Percentiles rank a stretch among this genome's conserved stretches.
These are phyloP conservation scores for Limnothrissa miodon DNA, from an alignment of 2,113 vertebrate genomes.

Conservation along the genomic window DNA sequence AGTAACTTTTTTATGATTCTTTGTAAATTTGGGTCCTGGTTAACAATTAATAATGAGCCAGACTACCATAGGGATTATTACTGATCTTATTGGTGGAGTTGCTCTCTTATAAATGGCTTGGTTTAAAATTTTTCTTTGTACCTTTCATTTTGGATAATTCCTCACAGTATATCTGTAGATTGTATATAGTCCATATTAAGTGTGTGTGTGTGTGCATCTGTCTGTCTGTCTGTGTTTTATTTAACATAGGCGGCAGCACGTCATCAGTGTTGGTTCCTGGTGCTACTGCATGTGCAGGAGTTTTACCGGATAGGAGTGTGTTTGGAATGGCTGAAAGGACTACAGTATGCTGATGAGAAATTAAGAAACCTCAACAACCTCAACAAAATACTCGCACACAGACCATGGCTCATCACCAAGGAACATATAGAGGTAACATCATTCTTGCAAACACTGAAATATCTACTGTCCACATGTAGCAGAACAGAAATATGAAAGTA, in stretches of 20 bases:
- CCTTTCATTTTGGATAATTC: background rate
- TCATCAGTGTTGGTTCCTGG: constrained; percentile 82
- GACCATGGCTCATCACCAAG: constrained; percentile 83
- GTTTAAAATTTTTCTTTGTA: background rate
- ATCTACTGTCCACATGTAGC: background rate
- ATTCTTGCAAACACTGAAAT: background rate
- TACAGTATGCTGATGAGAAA: constrained; percentile 79
- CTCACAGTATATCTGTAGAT: background rate
- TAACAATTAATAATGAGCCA: background rate
- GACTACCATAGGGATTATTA: background rate
- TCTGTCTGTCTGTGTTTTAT: background rate
- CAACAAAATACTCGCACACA: constrained; percentile 83
- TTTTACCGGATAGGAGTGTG: constrained; percentile 82
- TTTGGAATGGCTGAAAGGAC: constrained; percentile 79
- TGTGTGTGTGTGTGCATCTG: too few relatives aligned
- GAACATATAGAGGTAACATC: constrained; percentile 81
- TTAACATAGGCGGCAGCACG: constrained; percentile 75
- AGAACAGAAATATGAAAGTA: too few relatives aligned
- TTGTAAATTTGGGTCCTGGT: too few relatives aligned
- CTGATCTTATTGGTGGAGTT: background rate
- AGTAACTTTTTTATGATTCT: too few relatives aligned
- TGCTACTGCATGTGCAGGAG: constrained; percentile 83
- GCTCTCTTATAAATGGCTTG: background rate
- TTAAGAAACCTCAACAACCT: constrained; percentile 84
- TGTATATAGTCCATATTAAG: background rate